Conservation (phyloP, 2,113 vertebrate species). For the Diphyllodes magnificus region DNA sequence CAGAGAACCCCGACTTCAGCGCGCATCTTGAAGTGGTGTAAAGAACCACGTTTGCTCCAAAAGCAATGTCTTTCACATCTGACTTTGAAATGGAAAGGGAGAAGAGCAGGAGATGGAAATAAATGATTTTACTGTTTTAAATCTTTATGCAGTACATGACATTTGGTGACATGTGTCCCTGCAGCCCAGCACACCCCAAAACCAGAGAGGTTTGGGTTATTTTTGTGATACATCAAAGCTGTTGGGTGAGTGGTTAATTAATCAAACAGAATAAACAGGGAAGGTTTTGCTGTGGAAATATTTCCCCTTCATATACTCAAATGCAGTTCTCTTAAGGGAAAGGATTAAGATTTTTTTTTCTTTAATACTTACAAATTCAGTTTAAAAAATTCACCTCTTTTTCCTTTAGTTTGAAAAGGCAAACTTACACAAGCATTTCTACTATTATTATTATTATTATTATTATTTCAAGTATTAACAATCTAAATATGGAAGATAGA, state of each 20-base stretch:
- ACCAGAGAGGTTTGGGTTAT: background rate
- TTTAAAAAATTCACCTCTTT: background rate
- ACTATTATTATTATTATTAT: background rate
- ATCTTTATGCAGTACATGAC: accelerated
- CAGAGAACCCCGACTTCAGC: background rate
- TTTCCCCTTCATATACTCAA: background rate
- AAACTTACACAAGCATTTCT: background rate
- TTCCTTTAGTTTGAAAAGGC: background rate
- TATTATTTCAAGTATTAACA: background rate
- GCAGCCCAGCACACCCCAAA: background rate
- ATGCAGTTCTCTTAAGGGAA: background rate
- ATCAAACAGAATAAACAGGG: background rate
- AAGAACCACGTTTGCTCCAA: background rate
- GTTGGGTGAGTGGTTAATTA: background rate
- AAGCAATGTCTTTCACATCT: background rate
- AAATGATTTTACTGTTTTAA: background rate
- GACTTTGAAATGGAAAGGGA: background rate
- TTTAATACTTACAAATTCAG: background rate
- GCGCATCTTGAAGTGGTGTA: accelerated
- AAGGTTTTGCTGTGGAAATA: background rate
- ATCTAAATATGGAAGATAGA: background rate
- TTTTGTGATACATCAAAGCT: background rate
- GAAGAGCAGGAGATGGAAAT: background rate
- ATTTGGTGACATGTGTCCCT: background rate
- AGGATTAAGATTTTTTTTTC: background rate